These are phyloP conservation scores for Drosophila persimilis DNA, from an alignment of 1,140 invertebrate species.

Conservation along the genomic window DNA sequence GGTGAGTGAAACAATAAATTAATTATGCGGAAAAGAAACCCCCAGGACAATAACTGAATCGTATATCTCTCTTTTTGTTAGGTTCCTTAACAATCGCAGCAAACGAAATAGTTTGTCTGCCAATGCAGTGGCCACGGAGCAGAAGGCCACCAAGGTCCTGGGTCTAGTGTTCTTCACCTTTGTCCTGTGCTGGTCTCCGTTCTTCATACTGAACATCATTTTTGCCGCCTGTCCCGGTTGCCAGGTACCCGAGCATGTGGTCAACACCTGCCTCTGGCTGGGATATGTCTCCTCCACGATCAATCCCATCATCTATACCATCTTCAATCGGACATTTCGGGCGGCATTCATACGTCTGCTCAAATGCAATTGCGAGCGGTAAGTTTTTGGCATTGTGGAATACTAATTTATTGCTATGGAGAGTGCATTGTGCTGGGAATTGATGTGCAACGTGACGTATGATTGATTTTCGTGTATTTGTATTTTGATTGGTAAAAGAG, in stretches of 20 bases:
- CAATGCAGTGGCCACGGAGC: conserved; percentile 91
- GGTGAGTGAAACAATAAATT: conserved; percentile 83
- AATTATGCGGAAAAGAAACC: conserved; percentile 3
- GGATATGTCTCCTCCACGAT: conserved; percentile 95
- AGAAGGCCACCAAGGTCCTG: conserved; percentile 90
- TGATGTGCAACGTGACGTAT: conserved; percentile 75
- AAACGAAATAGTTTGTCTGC: conserved; percentile 88
- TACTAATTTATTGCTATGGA: conserved; percentile 44
- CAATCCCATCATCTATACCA: conserved; percentile 93
- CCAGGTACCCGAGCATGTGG: conserved; percentile 86
- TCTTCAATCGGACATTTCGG: conserved; percentile 94
- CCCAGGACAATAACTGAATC: neutral
- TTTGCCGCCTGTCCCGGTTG: conserved; percentile 90
- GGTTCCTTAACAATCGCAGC: conserved; percentile 87
- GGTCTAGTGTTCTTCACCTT: conserved; percentile 95
- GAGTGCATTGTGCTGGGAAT: conserved; percentile 37
- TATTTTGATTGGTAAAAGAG: conserved; percentile 34
- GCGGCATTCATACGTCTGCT: conserved; percentile 92
- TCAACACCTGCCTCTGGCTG: conserved; percentile 92
- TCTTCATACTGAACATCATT: conserved; percentile 93
- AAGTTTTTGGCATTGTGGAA: conserved; percentile 60
- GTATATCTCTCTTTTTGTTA: conserved; percentile 55
- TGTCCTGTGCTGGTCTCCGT: conserved; percentile 95
- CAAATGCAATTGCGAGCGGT: conserved; percentile 90
- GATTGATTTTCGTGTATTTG: conserved; percentile 61